phyloP scores from a whole-genome alignment of 64 coral and sea anemone species.

The Montipora sp. region DNA sequence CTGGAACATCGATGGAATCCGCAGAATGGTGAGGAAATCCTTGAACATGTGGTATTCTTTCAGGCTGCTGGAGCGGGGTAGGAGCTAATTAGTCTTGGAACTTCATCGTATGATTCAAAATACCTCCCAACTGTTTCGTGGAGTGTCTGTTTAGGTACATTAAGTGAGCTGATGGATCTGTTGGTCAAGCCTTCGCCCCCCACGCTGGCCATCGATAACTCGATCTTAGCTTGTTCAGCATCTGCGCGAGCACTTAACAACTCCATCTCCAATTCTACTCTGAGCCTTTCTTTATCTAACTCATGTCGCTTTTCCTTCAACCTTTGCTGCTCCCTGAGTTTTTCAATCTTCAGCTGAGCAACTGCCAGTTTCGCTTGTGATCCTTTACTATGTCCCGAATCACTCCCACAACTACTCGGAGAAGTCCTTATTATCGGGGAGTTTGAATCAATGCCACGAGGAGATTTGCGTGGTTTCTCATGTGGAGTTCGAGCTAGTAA shows the following conservation, averaged over 20 bases:
- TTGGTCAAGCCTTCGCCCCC: not conserved
- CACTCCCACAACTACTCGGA: not conserved
- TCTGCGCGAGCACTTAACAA: not conserved
- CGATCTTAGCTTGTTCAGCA: not conserved
- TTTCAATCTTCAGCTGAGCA: conserved; percentile 18
- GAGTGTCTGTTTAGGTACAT: not conserved
- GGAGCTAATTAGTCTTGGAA: not conserved
- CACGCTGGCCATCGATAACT: not conserved
- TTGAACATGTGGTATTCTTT: not conserved
- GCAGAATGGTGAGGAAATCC: not conserved
- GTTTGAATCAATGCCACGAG: not conserved
- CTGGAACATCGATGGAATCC: not conserved
- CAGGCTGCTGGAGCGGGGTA: not conserved
- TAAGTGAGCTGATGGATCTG: not conserved
- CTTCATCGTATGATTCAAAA: not conserved
- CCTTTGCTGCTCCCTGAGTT: conserved; percentile 23
- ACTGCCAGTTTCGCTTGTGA: not conserved
- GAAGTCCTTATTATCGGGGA: not conserved
- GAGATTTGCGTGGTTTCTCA: not conserved
- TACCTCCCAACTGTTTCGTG: not conserved
- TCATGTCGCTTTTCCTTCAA: not conserved
- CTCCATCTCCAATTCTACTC: not conserved
- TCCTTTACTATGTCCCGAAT: not conserved
- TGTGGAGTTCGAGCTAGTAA: not conserved
- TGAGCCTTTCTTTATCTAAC: not conserved